A percentile compares a stretch with the other conserved stretches of the same genome.
Conservation (phyloP, 2,113 vertebrate genomes). For the Nannobrachium achirus region DNA sequence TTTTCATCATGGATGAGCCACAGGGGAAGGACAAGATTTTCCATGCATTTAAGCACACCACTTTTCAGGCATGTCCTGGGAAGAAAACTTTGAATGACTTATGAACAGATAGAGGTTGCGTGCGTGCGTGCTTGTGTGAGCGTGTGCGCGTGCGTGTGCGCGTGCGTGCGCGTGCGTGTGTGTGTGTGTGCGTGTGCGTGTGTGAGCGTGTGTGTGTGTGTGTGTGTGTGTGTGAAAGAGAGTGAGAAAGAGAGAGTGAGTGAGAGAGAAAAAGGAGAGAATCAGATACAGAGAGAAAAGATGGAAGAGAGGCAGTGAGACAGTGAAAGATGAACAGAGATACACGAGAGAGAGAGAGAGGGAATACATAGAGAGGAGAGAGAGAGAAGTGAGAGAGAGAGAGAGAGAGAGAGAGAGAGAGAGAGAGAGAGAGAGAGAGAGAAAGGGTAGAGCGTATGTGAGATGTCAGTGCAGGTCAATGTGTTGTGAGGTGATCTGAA, state of each 20-base stretch:
- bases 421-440: slow-evolving; percentile 3
- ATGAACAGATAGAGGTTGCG: not conserved
- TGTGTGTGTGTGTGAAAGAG: too few species aligned
- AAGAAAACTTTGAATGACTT: slow-evolving; percentile 29
- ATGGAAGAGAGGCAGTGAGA: too few species aligned
- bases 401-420: slow-evolving; percentile 16
- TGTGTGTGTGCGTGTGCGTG: too few species aligned
- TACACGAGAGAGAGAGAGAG: not conserved
- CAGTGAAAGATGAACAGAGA: too few species aligned
- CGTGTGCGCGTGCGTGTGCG: too few species aligned
- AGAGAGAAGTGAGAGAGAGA: not conserved
- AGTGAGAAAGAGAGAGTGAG: not conserved
- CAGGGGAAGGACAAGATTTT: slow-evolving; percentile 65
- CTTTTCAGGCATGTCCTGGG: slow-evolving; percentile 50
- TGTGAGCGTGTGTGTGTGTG: too few species aligned
- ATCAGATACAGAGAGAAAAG: not conserved
- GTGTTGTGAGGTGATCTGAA: slow-evolving; percentile 34
- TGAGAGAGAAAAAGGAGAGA: not conserved
- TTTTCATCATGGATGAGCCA: slow-evolving; percentile 58
- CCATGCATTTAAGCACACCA: slow-evolving; percentile 62
- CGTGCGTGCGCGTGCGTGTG: too few species aligned
- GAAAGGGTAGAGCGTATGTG: not conserved
- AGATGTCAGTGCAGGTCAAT: slow-evolving; percentile 39
- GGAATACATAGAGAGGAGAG: not conserved
- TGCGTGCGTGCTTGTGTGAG: too few species aligned